A percentile compares a stretch with the other conserved stretches of the same genome.
These are phyloP conservation scores for Calameuta filiformis DNA, from an alignment of 2,888 invertebrate species.

Conservation along the genomic window DNA sequence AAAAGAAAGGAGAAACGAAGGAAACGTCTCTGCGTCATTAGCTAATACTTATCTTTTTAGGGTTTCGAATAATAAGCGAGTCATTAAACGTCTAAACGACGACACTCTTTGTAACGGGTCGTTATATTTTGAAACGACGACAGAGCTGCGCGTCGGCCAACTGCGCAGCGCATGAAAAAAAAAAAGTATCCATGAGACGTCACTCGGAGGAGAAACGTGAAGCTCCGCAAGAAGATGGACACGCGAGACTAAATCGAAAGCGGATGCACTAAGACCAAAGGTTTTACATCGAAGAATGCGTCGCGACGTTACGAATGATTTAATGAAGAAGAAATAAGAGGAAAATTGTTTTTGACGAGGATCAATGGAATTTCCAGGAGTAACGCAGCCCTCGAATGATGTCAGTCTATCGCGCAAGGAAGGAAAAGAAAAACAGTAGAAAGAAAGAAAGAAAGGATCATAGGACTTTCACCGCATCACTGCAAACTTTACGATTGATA, in stretches of 20 bases:
- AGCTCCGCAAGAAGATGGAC: neutral
- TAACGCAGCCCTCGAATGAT: too few species aligned
- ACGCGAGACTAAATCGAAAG: neutral
- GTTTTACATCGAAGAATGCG: neutral
- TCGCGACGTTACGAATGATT: conserved; percentile 13
- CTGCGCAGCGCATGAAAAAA: neutral
- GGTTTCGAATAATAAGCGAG: neutral
- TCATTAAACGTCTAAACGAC: neutral
- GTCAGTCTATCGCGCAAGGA: neutral
- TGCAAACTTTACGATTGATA: neutral
- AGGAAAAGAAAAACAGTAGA: too few species aligned
- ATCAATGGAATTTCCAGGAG: too few species aligned
- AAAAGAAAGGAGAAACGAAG: too few species aligned
- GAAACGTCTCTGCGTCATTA: neutral
- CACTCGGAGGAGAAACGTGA: neutral
- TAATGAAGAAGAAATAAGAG: neutral
- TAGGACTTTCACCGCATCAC: neutral
- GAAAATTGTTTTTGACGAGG: neutral
- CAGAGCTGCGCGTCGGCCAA: neutral
- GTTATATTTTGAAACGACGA: neutral
- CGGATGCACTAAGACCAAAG: neutral
- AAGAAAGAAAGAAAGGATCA: too few species aligned
- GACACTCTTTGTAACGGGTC: neutral
- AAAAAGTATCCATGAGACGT: neutral
- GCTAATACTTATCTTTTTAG: neutral